These are phyloP conservation scores for Brachyhypopomus occidentalis DNA, from an alignment of 2,113 vertebrate species.

Conservation along the genomic window DNA sequence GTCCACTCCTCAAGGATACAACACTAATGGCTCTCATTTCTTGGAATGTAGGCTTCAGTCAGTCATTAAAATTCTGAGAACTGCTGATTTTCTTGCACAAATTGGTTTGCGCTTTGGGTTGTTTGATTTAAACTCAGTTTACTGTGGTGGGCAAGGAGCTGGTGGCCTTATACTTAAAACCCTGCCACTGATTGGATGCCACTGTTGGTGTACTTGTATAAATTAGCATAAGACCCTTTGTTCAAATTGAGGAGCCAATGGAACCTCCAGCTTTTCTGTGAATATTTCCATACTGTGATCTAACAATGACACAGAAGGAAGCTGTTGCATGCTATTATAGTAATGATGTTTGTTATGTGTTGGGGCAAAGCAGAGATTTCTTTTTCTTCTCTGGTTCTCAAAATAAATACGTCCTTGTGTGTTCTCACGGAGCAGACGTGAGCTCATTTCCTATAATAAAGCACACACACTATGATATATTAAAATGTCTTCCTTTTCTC, in stretches of 20 bases:
- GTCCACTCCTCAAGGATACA: conserved; percentile 30
- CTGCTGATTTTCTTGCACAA: conserved; percentile 12
- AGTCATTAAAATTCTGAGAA: conserved; percentile 33
- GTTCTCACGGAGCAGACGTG: conserved; percentile 20
- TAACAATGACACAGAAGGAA: conserved; percentile 32
- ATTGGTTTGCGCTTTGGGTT: conserved; percentile 24
- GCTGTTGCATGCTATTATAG: conserved; percentile 42
- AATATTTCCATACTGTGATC: conserved; percentile 43
- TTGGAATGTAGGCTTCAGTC: not conserved
- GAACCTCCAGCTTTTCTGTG: conserved; percentile 26
- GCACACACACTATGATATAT: conserved; percentile 30
- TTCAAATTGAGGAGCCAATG: conserved; percentile 23
- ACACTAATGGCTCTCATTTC: conserved; percentile 3
- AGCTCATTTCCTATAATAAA: conserved; percentile 41
- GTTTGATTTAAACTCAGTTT: conserved; percentile 49
- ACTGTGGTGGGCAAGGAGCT: conserved; percentile 16
- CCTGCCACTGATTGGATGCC: conserved; percentile 43
- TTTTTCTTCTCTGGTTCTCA: conserved; percentile 3
- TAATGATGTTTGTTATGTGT: conserved; percentile 44
- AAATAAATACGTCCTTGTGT: conserved; percentile 46
- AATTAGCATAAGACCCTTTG: conserved; percentile 27
- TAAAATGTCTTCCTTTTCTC: conserved; percentile 32
- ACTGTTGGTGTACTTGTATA: conserved; percentile 34
- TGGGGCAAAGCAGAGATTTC: not conserved
- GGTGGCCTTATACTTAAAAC: conserved; percentile 29